Percentiles rank a stretch among this genome's conserved stretches.
phyloP scores from a whole-genome alignment of 2,888 invertebrate species.

The Trisateles emortualis region DNA sequence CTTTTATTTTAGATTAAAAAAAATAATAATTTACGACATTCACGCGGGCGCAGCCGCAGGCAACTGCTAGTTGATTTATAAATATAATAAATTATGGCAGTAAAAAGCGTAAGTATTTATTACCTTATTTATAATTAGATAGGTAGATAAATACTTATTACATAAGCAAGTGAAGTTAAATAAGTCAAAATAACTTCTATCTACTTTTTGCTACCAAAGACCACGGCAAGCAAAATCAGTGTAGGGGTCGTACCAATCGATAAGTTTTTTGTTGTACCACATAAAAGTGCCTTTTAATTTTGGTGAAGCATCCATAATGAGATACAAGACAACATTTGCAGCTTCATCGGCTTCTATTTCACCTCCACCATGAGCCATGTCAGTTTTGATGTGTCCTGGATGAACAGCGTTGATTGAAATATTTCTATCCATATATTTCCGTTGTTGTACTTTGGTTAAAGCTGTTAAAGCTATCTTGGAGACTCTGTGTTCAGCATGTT shows the following conservation, averaged over 20 bases:
- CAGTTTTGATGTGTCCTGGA: slow-evolving; percentile 74
- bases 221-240: slow-evolving; percentile 69
- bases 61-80: too few species aligned
- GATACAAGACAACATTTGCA: slow-evolving; percentile 85
- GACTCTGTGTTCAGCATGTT: slow-evolving; percentile 78
- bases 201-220: slow-evolving; percentile 51
- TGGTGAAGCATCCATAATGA: slow-evolving; percentile 88
- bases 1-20: too few species aligned
- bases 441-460: slow-evolving; percentile 72
- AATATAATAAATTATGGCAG: too few species aligned
- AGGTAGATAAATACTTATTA: too few species aligned
- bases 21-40: too few species aligned
- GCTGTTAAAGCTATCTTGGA: slow-evolving; percentile 78
- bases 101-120: too few species aligned
- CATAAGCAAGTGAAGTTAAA: too few species aligned
- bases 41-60: too few species aligned
- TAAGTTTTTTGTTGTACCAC: slow-evolving; percentile 87
- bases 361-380: slow-evolving; percentile 84
- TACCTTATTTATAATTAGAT: too few species aligned
- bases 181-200: not conserved
- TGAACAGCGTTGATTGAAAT: slow-evolving; percentile 77
- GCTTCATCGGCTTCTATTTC: slow-evolving; percentile 87
- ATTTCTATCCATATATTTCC: slow-evolving; percentile 65
- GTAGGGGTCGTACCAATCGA: slow-evolving; percentile 87
- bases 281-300: slow-evolving; percentile 89